Base-by-base conservation (phyloP, 2,113 vertebrate genomes). In the Rallus limicola region DNA sequence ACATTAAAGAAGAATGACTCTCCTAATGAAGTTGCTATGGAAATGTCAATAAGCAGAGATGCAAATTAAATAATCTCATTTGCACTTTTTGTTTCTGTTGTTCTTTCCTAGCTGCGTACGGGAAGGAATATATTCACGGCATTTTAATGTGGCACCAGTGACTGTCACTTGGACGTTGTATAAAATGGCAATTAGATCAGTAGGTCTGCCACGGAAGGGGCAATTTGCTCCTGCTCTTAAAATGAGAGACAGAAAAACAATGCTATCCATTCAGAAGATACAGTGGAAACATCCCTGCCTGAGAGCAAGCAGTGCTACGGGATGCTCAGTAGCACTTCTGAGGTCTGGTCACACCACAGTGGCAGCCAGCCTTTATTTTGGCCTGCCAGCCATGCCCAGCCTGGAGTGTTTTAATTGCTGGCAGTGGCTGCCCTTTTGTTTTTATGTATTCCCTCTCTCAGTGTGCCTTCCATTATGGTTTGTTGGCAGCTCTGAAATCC, bases 391-490 rank as follows among this genome's bases (percentile, higher is more conserved):
- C 82, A 24, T 86, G 86, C 88, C 92, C 88, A 91, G 90, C 86
- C 88, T 59, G 86, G 38, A 52, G 6, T 33, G 68, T 46, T 96
- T 97, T 96, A 96, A 97, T 92, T 97, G 89, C 81, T 97, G 96
- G 93, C 92, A 93, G 40, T 19, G 75, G 62, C 82, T 93, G 71
- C 65, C 69, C 69, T 86, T 56, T 34, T 96, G 94, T 74, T 95
- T 96, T 85, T 67, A 88, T 90, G 94, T 62, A 53, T 84, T 85
- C 74, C 63, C 72, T 65, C 44, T 97, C 96, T 77, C 96, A 93
- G 94, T 79, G 16, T 83, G 92, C 56, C 77, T 87, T 91, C 96
- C 95, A 93, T 95, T 94, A 50, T 78, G 89, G 85, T 76, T 17
- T 84, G 28, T 40, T 70, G 87, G 92, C 77, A 90, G 83, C 84